Evolutionary conservation across 2,888 invertebrate genomes (phyloP).

Genomic region (Drosophila prolongata): DNA sequence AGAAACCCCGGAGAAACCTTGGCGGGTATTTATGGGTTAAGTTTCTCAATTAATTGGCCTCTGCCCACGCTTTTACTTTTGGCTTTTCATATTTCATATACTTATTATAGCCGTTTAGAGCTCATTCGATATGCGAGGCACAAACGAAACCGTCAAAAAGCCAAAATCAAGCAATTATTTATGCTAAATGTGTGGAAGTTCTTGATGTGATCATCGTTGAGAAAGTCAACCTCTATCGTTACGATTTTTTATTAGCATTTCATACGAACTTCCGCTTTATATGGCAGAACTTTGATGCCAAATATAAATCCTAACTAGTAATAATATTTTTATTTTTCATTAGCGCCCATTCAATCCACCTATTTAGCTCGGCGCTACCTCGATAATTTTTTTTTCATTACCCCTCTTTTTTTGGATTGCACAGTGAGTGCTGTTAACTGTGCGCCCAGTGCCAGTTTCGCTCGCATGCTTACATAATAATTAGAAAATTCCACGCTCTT

Average conservation of each 20-base stretch:
- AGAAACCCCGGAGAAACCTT: conserved; percentile 29
- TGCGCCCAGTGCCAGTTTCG: conserved; percentile 60
- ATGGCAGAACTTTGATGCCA: conserved; percentile 28
- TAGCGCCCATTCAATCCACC: conserved; percentile 47
- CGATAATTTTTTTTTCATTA: conserved; percentile 21
- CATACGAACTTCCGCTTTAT: conserved; percentile 40
- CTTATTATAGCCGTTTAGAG: conserved; percentile 57
- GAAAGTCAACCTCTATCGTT: conserved; percentile 19
- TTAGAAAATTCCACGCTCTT: conserved; percentile 52
- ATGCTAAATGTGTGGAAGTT: conserved; percentile 63
- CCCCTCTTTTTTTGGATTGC: conserved; percentile 18
- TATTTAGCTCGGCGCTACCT: conserved; percentile 18
- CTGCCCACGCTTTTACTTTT: conserved; percentile 58
- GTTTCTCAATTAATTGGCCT: conserved; percentile 47
- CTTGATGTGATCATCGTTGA: conserved; percentile 56
- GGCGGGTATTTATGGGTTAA: conserved; percentile 19
- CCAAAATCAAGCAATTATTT: conserved; percentile 70
- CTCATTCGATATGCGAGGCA: conserved; percentile 65
- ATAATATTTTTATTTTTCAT: conserved; percentile 68
- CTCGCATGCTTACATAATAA: conserved; percentile 80
- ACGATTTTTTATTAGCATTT: conserved; percentile 32
- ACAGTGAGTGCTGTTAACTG: conserved; percentile 65
- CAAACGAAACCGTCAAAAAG: conserved; percentile 55
- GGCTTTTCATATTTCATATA: conserved; percentile 46
- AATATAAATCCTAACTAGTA: conserved; percentile 30